A percentile compares a stretch with the other conserved stretches of the same genome.
These are phyloP conservation scores for Castor canadensis DNA, from an alignment of 2,113 vertebrate genomes.

Conservation along the genomic window DNA sequence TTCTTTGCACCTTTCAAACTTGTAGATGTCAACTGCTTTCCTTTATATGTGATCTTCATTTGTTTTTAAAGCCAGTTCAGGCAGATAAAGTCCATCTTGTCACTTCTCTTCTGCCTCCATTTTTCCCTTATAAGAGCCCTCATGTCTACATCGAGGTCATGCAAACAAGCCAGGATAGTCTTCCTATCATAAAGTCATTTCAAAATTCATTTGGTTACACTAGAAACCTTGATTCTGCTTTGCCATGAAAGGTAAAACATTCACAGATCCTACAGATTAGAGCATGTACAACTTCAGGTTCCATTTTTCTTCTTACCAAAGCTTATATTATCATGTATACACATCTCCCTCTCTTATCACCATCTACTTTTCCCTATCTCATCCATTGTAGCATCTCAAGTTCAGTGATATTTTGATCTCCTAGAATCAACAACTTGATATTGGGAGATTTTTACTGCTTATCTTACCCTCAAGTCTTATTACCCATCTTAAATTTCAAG, in stretches of 20 bases:
- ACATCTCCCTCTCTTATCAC: no score
- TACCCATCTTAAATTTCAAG: not conserved
- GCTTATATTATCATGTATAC: not conserved
- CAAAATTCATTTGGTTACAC: no score
- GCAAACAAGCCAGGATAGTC: not conserved
- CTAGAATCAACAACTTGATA: not conserved
- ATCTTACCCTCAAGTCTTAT: not conserved
- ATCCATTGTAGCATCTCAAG: not conserved
- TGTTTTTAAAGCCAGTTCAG: not conserved
- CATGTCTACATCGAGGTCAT: not conserved
- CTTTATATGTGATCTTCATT: not conserved
- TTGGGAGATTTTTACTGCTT: not conserved
- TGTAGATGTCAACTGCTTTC: not conserved
- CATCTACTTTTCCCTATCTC: not conserved
- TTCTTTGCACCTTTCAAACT: not conserved
- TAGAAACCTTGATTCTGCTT: not conserved
- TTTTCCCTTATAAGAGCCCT: not conserved
- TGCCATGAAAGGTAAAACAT: not conserved
- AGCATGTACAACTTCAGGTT: not conserved
- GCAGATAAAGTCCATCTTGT: not conserved
- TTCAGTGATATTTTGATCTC: not conserved
- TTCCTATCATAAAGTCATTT: not conserved
- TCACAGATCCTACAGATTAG: not conserved
- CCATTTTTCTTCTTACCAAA: not conserved
- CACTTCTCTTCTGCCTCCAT: not conserved